Percentiles rank a stretch among this genome's conserved stretches.
These are phyloP conservation scores for Montipora cactus DNA, from an alignment of 64 coral and sea anemone species.

Conservation along the genomic window DNA sequence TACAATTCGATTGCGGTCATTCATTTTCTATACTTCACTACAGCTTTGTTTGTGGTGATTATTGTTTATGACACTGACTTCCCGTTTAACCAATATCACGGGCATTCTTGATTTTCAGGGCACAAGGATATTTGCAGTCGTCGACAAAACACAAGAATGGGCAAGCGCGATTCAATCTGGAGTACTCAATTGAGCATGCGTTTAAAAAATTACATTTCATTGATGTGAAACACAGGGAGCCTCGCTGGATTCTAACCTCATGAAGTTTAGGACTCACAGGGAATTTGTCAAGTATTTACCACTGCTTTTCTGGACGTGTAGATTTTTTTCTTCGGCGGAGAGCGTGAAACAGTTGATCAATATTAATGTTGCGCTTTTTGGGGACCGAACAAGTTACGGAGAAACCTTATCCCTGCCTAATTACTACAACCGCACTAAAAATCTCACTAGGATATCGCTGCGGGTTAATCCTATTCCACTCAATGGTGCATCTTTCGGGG, in stretches of 20 bases:
- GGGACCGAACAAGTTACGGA: not conserved
- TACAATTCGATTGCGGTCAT: too few species aligned
- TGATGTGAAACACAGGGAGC: not conserved
- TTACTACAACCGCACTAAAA: not conserved
- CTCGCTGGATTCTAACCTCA: not conserved
- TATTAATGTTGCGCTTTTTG: slow-evolving; percentile 48
- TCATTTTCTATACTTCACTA: too few species aligned
- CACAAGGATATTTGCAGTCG: not conserved
- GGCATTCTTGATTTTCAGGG: not conserved
- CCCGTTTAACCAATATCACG: not conserved
- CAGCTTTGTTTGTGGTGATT: too few species aligned
- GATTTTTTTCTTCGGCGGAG: not conserved
- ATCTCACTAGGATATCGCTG: slow-evolving; percentile 5
- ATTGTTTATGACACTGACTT: too few species aligned
- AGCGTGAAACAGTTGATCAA: not conserved
- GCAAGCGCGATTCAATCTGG: not conserved
- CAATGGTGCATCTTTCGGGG: slow-evolving; percentile 23
- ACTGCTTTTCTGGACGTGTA: not conserved
- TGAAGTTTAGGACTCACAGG: not conserved
- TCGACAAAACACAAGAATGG: not conserved
- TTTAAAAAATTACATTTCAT: not conserved
- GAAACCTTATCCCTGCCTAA: slow-evolving; percentile 15
- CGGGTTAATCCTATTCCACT: slow-evolving; percentile 19
- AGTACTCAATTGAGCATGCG: slow-evolving; percentile 8
- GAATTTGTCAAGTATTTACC: not conserved